These are phyloP conservation scores for Muntiacus muntjak DNA, from an alignment of 2,113 vertebrate species.

Conservation along the genomic window DNA sequence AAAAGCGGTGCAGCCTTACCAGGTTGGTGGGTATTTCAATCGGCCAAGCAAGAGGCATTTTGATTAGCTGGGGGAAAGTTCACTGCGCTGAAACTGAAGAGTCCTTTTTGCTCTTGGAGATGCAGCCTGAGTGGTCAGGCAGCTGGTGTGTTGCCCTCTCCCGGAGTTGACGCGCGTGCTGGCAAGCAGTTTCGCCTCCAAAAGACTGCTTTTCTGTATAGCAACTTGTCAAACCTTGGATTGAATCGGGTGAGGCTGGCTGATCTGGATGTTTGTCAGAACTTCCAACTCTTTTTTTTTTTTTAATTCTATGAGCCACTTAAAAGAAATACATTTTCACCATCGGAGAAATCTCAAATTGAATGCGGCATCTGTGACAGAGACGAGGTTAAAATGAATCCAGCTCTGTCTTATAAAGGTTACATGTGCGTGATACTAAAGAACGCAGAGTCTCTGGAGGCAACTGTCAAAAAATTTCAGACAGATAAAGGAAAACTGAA, in stretches of 20 bases:
- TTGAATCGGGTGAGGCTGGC: constrained; percentile 5
- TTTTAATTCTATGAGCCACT: not conserved
- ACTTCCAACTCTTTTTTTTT: not conserved
- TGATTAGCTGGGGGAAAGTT: constrained; percentile 65
- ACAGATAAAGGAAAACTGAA: not conserved
- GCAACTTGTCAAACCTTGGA: constrained; percentile 22
- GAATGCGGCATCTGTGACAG: not conserved
- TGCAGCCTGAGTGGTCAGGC: constrained; percentile 41
- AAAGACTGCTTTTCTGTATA: constrained; percentile 54
- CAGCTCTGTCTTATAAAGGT: not conserved
- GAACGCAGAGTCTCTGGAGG: not conserved
- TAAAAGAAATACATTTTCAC: constrained; percentile 16
- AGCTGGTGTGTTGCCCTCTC: constrained; percentile 28
- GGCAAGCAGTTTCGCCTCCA: constrained; percentile 28
- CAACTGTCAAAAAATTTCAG: not conserved
- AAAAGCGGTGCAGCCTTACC: constrained; percentile 12
- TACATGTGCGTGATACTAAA: not conserved
- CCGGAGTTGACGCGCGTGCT: not conserved
- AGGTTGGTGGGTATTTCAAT: constrained; percentile 67
- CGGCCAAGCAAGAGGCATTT: constrained; percentile 70
- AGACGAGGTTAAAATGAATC: not conserved
- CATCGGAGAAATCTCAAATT: constrained; percentile 15
- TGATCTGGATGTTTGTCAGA: constrained; percentile 35
- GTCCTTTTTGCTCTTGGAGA: constrained; percentile 63
- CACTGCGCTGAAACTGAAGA: constrained; percentile 56